These are phyloP conservation scores for Heliothis subflexa DNA, from an alignment of 1,140 invertebrate species.

Conservation along the genomic window DNA sequence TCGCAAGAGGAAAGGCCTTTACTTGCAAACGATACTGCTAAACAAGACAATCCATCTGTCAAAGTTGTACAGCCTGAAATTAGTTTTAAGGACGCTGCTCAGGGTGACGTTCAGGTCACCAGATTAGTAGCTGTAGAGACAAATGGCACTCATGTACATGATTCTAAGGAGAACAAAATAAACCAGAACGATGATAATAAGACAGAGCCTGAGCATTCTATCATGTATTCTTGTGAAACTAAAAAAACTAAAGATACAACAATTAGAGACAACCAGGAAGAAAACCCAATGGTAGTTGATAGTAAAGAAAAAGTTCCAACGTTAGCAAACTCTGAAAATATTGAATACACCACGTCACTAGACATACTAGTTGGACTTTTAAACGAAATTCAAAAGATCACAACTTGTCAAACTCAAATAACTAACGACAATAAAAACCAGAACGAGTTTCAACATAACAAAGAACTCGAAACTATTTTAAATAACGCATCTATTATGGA, in stretches of 20 bases:
- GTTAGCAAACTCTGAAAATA: conserved; percentile 44
- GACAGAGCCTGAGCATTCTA: not conserved
- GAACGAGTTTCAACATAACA: conserved; percentile 38
- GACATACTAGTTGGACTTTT: conserved; percentile 76
- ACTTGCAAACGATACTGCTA: not conserved
- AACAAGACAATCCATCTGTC: not conserved
- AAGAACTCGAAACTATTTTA: conserved; percentile 62
- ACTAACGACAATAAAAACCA: conserved; percentile 41
- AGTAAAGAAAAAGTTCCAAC: conserved; percentile 3
- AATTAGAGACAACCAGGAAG: not conserved
- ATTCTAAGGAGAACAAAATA: not conserved
- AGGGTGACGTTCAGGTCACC: not conserved
- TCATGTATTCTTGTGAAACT: not conserved
- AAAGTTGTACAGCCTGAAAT: not conserved
- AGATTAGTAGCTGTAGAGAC: not conserved
- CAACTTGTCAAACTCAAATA: conserved; percentile 62
- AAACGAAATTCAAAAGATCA: conserved; percentile 79
- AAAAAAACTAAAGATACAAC: not conserved
- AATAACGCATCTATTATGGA: conserved; percentile 57
- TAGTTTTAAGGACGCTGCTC: not conserved
- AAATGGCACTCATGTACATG: not conserved
- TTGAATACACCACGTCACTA: conserved; percentile 71
- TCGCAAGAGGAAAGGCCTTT: not conserved
- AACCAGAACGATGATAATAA: not conserved
- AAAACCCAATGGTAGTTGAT: not conserved